Conservation (phyloP, 2,888 invertebrate species). For the Encarsia formosa region DNA sequence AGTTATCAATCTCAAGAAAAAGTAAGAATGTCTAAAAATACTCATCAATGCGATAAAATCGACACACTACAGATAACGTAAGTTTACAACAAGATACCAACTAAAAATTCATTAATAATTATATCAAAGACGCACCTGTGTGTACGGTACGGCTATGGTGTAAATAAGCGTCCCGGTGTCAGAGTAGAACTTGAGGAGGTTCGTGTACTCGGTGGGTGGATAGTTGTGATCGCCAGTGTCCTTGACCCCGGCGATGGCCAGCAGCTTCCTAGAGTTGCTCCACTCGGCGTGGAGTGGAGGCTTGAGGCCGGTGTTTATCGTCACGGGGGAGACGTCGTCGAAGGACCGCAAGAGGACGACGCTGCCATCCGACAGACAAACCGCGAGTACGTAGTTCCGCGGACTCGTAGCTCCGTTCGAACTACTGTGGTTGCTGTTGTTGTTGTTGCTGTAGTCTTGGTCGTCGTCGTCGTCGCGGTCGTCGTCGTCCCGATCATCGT, state of each 20-base stretch:
- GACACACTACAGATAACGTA: no score
- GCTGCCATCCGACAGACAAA: constrained; percentile 84
- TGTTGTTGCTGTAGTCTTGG: constrained; percentile 52
- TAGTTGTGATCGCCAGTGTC: constrained; percentile 41
- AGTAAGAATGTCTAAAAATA: no score
- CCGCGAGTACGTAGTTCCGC: constrained; percentile 75
- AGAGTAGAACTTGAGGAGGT: constrained; percentile 87
- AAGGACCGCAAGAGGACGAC: constrained; percentile 85
- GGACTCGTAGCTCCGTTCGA: constrained; percentile 50
- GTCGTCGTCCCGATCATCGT: background rate
- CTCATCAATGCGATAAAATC: no score
- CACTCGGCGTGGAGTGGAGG: constrained; percentile 89
- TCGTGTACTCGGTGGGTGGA: constrained; percentile 61
- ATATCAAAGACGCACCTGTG: constrained; percentile 62
- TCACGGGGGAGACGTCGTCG: constrained; percentile 88
- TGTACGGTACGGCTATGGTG: constrained; percentile 73
- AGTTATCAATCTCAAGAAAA: no score
- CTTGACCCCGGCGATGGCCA: constrained; percentile 84
- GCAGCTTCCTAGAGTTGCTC: constrained; percentile 89
- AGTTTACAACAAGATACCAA: no score
- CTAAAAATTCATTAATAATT: no score
- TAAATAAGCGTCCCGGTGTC: constrained; percentile 79
- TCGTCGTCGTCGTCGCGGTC: background rate
- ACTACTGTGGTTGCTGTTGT: background rate
- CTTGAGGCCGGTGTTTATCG: constrained; percentile 77